phyloP scores from a whole-genome alignment of 2,888 invertebrate species.

The Tiphia femorata region DNA sequence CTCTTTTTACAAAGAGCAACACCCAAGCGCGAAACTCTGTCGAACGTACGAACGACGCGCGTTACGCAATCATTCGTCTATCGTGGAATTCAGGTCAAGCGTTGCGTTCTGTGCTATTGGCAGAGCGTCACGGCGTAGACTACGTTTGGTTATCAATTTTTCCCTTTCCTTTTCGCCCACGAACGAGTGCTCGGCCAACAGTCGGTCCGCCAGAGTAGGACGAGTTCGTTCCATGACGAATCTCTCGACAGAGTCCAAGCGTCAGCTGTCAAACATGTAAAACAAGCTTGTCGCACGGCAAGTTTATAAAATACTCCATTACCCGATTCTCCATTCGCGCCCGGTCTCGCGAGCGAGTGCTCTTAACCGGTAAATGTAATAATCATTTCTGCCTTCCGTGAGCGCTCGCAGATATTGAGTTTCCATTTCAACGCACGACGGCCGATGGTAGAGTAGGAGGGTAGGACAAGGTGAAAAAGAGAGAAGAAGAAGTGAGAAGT shows the following conservation, averaged over 20 bases:
- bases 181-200: no score
- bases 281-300: no score
- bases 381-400: no score
- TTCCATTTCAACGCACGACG: conserved; percentile 11
- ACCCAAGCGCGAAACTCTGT: conserved; percentile 25
- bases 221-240: conserved; percentile 8
- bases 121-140: neutral
- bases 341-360: no score
- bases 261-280: no score
- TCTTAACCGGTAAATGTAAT: no score
- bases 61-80: conserved; percentile 60
- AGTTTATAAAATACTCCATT: no score
- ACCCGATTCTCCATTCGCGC: no score
- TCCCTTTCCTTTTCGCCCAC: neutral
- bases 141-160: conserved; percentile 19
- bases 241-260: no score
- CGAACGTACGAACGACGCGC: conserved; percentile 29
- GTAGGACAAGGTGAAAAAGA: neutral
- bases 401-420: no score
- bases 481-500: conserved; percentile 3
- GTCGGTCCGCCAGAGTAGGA: no score
- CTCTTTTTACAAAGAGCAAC: conserved; percentile 37
- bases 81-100: conserved; percentile 63
- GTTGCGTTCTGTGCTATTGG: conserved; percentile 53
- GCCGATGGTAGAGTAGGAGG: neutral